Base-by-base conservation (phyloP, 2,113 vertebrate genomes). In the Amblyornis subalaris region DNA sequence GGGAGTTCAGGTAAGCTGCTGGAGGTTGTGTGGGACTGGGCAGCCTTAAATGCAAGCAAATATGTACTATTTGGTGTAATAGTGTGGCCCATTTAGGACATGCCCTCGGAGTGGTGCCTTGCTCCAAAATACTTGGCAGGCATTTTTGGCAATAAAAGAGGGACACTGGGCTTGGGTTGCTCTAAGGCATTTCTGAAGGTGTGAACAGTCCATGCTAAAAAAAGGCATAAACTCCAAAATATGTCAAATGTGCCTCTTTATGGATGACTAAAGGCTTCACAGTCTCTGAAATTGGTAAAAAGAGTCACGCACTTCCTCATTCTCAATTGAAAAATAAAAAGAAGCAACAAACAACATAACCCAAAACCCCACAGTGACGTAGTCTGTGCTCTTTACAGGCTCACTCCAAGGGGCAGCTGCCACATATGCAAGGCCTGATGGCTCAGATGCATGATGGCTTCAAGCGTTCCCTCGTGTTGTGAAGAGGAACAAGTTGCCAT, bases 381-480 rank as follows among this genome's bases (percentile, higher is more conserved):
- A 21, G 29, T 26, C 50, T 26, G 11, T 45, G 64, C 42, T 85
- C 48, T n/a, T 53, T 11, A 36, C 1, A 79, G 62, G 24, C 17
- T 54, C 57, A 3, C 13, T 76, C 47, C 54, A 69, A 44, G 62
- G 54, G 88, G 25, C 36, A 82, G 61, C 45, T 61, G 29, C n/a
- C 1, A 0, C 0, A 57, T 4, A 20, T 2, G 1, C 40, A 20
- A 47, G 0, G 2, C 50, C 74, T 35, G n/a, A 38, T 28, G 53
- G 28, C 75, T 82, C 58, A 38, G 26, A 7, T 22, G 51, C 22
- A n/a, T 40, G 3, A 6, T 3, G 35, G 38, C 28, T 74, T 70
- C 54, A 33, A 38, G 67, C 0, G 18, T 20, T 90, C 35, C 71
- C 17, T 54, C 0, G 0, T 0, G 0, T 21, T 51, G 8, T 15